These are phyloP conservation scores for Beris chalybata DNA, from an alignment of 2,888 invertebrate genomes.

Conservation along the genomic window DNA sequence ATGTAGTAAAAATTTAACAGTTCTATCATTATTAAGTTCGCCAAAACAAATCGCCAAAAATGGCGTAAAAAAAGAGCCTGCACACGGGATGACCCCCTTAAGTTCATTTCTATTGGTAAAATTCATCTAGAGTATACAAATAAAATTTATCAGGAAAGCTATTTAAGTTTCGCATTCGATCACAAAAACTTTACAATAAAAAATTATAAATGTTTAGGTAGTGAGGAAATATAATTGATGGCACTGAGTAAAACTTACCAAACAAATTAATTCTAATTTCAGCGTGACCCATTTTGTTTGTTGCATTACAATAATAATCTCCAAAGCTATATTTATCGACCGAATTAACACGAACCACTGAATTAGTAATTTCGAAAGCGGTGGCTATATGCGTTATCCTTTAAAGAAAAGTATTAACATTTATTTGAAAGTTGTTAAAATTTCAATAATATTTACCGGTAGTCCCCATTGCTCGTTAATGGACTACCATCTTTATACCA, in stretches of 20 bases:
- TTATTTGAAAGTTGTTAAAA: neutral
- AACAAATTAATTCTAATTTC: constrained; percentile 53
- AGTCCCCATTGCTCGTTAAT: constrained; percentile 34
- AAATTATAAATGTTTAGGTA: too few relatives aligned
- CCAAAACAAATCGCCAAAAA: too few relatives aligned
- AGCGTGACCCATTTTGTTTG: constrained; percentile 53
- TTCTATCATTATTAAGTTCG: too few relatives aligned
- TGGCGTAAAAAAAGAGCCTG: too few relatives aligned
- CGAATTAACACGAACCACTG: constrained; percentile 50
- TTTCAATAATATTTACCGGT: constrained; percentile 32
- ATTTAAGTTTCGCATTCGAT: too few relatives aligned
- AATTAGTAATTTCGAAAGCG: constrained; percentile 52
- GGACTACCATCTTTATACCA: constrained; percentile 44
- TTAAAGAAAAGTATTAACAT: constrained; percentile 31
- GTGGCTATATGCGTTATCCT: constrained; percentile 52
- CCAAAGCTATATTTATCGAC: constrained; percentile 51
- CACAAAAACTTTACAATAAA: too few relatives aligned
- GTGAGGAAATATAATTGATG: too few relatives aligned
- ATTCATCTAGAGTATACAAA: too few relatives aligned
- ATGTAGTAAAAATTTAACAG: too few relatives aligned
- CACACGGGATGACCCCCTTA: too few relatives aligned
- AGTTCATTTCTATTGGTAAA: too few relatives aligned
- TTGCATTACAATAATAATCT: constrained; percentile 54
- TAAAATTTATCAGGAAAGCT: too few relatives aligned
- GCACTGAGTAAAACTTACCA: constrained; percentile 34